Conservation (phyloP, 2,797 vertebrate species). For the Hemibagrus guttatus region DNA sequence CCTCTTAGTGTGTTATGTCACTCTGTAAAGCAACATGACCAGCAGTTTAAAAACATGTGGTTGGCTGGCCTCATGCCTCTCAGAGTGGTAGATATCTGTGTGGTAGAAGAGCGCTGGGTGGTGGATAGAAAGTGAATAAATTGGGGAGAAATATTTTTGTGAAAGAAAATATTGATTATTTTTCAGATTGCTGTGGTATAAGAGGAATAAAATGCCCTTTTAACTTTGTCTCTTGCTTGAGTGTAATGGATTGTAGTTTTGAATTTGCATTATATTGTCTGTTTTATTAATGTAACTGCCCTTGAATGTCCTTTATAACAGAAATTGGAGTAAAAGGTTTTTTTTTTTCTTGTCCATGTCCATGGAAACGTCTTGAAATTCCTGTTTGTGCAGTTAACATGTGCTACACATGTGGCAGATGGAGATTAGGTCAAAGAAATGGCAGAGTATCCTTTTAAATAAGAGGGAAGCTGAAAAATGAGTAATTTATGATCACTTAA, state of each 20-base stretch:
- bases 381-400: neutral
- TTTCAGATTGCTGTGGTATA: neutral
- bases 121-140: neutral
- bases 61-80: neutral
- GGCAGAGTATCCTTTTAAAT: constrained; percentile 38
- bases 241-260: neutral
- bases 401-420: neutral
- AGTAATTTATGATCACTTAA: constrained; percentile 50
- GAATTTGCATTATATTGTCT: neutral
- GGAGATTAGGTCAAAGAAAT: neutral
- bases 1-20: neutral
- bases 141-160: neutral
- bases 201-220: neutral
- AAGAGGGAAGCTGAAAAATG: constrained; percentile 34
- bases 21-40: neutral
- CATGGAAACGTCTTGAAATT: neutral
- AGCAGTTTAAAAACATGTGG: neutral
- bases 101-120: neutral
- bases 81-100: neutral
- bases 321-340: neutral
- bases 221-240: neutral
- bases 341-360: neutral
- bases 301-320: neutral
- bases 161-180: neutral
- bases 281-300: neutral